Base-by-base conservation (phyloP, 2,888 invertebrate species). In the Thera obeliscata region DNA sequence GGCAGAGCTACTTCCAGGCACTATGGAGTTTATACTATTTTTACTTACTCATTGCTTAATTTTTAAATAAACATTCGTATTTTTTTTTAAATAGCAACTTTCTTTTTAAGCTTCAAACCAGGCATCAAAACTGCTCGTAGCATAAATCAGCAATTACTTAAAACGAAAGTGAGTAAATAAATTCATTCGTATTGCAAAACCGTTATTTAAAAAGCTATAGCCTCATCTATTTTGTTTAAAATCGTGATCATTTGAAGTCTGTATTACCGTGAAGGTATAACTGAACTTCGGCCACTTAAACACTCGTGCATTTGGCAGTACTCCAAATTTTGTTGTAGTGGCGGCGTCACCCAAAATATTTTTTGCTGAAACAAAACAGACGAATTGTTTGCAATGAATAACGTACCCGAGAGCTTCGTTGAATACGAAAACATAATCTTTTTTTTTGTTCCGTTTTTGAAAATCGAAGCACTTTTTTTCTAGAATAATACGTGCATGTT, bases 241-340 rank as follows among this genome's bases (percentile, higher is more conserved):
- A 72, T 65, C 49, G 68, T 50, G 67, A 64, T 61, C 55, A 61
- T 67, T 76, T 73, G 76, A 77, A 76, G 72, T 66, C 67, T 72
- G 72, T 74, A 79, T 78, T 80, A 79, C 75, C 66, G 63, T 64
- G 70, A 77, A 71, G 67, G 70, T 73, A 72, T 77, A 79, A 79
- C 78, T 70, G 71, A 76, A 72, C 60, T 57, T 35, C 66, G 66
- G 77, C 77, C 71, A 78, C 76, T 83, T 80, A 80, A 80, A 79
- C 76, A 67, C 73, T 63, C 73, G 65, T 69, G 64, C 69, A 69
- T 75, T 75, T 87, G 87, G 87, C 87, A 79, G 48, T 63, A 71
- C 67, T 85, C 87, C 86, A 87, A 22, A 57, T 46, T 46, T 46
- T 46, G 43, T 9, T 46, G 43, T 46, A 9, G 8, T 9, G 43